Conservation (phyloP, 2,888 invertebrate genomes). For the Prosapia bicincta region DNA sequence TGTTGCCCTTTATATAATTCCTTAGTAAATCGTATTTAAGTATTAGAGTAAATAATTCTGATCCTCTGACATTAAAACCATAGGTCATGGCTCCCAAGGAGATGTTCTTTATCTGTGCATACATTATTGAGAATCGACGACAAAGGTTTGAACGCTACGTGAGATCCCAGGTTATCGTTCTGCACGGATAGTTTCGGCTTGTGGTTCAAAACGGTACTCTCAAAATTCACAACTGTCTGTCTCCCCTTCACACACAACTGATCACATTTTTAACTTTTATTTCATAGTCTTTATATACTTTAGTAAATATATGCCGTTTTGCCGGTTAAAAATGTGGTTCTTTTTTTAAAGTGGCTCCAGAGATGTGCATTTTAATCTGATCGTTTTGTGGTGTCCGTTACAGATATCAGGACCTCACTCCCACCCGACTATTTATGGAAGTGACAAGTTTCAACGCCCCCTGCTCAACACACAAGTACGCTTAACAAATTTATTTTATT, state of each 20-base stretch:
- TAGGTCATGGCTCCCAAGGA: no score
- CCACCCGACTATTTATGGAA: conserved; percentile 7
- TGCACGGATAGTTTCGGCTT: neutral
- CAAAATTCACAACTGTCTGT: neutral
- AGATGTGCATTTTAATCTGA: neutral
- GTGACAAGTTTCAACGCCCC: conserved; percentile 21
- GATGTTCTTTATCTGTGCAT: no score
- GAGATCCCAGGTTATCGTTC: no score
- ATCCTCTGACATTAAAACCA: no score
- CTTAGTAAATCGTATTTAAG: no score
- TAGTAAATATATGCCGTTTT: neutral
- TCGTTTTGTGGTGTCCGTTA: conserved; percentile 9
- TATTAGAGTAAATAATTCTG: no score
- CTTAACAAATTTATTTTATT: neutral
- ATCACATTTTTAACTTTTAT: neutral
- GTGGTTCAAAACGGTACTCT: neutral
- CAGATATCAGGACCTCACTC: conserved; percentile 23
- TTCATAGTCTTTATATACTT: neutral
- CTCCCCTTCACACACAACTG: neutral
- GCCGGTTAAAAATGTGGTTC: neutral
- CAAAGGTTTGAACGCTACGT: no score
- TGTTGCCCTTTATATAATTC: no score
- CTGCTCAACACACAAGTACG: conserved; percentile 26
- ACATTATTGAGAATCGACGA: no score
- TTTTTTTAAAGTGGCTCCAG: neutral